phyloP scores from a whole-genome alignment of 1,140 invertebrate genomes.

The Pectinophora gossypiella region DNA sequence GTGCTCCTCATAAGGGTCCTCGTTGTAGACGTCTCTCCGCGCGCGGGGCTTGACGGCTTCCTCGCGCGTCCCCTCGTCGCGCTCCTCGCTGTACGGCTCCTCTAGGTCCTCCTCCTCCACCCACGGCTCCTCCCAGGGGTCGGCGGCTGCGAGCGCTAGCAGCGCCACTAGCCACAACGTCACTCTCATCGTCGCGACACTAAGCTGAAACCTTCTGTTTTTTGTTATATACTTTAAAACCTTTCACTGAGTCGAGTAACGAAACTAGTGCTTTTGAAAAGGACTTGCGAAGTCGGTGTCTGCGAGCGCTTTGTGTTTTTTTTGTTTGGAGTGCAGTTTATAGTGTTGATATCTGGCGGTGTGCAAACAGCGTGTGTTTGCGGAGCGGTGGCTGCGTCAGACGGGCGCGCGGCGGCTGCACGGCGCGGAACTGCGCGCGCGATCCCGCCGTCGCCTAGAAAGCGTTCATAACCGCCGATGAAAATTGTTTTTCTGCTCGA shows the following conservation, averaged over 20 bases:
- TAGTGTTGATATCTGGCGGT: constrained; percentile 17
- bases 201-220: constrained; percentile 35
- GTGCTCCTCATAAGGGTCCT: constrained; percentile 42
- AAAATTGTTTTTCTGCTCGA: constrained; percentile 41
- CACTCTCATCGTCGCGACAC: constrained; percentile 44
- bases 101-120: constrained; percentile 60
- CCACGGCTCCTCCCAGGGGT: constrained; percentile 49
- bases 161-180: constrained; percentile 40
- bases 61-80: constrained; percentile 29
- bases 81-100: constrained; percentile 48
- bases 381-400: neutral
- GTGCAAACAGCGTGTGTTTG: constrained; percentile 29
- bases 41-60: neutral
- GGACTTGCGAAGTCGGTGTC: constrained; percentile 26
- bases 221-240: constrained; percentile 53
- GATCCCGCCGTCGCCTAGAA: constrained; percentile 29
- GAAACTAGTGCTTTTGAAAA: constrained; percentile 8
- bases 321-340: constrained; percentile 26
- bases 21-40: constrained; percentile 17
- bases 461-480: constrained; percentile 41
- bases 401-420: constrained; percentile 22
- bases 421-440: constrained; percentile 19
- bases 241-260: constrained; percentile 55
- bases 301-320: neutral
- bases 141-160: constrained; percentile 36